Percentiles rank a stretch among this genome's conserved stretches.
phyloP scores from a whole-genome alignment of 1,140 invertebrate genomes.

The Potamilus streckersoni region DNA sequence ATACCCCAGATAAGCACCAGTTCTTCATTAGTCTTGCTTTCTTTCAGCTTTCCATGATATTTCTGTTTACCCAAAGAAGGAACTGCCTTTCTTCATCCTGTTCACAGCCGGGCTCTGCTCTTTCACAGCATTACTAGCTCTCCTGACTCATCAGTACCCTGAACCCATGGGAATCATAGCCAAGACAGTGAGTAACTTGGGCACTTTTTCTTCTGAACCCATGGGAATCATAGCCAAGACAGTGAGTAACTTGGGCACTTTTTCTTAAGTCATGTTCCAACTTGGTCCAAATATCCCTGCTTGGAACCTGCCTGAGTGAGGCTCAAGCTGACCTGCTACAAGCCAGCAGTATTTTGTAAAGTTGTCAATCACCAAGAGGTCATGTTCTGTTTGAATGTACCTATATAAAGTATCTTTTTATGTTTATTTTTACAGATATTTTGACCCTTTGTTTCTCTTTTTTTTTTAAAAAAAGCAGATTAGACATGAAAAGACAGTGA shows the following conservation, averaged over 20 bases:
- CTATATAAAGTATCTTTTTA: too few relatives aligned
- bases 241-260: constrained; percentile 64
- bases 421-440: too few relatives aligned
- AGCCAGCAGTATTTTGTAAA: too few relatives aligned
- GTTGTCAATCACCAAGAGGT: too few relatives aligned
- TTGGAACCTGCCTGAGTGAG: background rate
- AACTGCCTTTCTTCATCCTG: constrained; percentile 94
- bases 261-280: background rate
- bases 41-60: constrained; percentile 89
- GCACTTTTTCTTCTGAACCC: too few relatives aligned
- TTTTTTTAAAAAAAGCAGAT: too few relatives aligned
- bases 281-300: background rate
- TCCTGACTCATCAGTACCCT: constrained; percentile 95
- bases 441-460: too few relatives aligned
- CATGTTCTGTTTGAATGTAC: too few relatives aligned
- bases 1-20: too few relatives aligned
- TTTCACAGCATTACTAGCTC: constrained; percentile 91
- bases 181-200: constrained; percentile 77
- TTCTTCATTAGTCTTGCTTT: background rate
- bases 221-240: constrained; percentile 89
- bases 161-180: constrained; percentile 90
- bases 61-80: constrained; percentile 96
- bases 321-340: too few relatives aligned
- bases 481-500: too few relatives aligned
- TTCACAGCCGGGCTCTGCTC: constrained; percentile 95